A percentile compares a stretch with the other conserved stretches of the same genome.
These are phyloP conservation scores for Brachyptera putata DNA, from an alignment of 2,888 invertebrate genomes.

Conservation along the genomic window DNA sequence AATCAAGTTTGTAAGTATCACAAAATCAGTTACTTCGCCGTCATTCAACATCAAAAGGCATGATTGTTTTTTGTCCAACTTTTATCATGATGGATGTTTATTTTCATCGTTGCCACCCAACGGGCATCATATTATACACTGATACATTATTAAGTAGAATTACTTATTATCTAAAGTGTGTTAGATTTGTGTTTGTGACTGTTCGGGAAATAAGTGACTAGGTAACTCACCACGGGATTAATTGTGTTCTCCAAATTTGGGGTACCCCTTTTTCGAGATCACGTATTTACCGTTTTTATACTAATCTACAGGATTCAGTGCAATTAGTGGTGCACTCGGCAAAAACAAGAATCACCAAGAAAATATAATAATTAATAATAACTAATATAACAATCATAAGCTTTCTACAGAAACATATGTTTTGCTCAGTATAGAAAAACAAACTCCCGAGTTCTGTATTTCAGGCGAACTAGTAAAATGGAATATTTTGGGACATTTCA, in stretches of 20 bases:
- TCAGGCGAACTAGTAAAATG: neutral
- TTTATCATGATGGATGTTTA: neutral
- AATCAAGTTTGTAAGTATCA: conserved; percentile 34
- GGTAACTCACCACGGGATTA: conserved; percentile 27
- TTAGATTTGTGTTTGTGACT: conserved; percentile 8
- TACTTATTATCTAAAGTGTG: neutral
- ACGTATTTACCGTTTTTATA: no score
- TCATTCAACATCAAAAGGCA: conserved; percentile 34
- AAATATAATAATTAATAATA: conserved; percentile 25
- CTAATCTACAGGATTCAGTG: conserved; percentile 26
- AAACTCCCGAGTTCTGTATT: conserved; percentile 16
- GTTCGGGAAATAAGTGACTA: conserved; percentile 25
- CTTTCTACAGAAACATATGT: conserved; percentile 22
- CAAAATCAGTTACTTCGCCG: conserved; percentile 35
- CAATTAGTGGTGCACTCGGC: conserved; percentile 28
- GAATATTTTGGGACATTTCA: conserved; percentile 9
- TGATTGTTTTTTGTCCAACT: conserved; percentile 14
- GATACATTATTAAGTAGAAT: neutral
- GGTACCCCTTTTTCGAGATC: no score
- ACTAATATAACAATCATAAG: conserved; percentile 21
- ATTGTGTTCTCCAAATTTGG: no score
- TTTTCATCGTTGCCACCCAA: neutral
- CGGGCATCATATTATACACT: conserved; percentile 4
- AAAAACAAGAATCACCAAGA: conserved; percentile 24
- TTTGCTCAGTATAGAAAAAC: conserved; percentile 9